Evolutionary conservation across 2,113 vertebrate species (phyloP).

Genomic region (Halcyon senegalensis): DNA sequence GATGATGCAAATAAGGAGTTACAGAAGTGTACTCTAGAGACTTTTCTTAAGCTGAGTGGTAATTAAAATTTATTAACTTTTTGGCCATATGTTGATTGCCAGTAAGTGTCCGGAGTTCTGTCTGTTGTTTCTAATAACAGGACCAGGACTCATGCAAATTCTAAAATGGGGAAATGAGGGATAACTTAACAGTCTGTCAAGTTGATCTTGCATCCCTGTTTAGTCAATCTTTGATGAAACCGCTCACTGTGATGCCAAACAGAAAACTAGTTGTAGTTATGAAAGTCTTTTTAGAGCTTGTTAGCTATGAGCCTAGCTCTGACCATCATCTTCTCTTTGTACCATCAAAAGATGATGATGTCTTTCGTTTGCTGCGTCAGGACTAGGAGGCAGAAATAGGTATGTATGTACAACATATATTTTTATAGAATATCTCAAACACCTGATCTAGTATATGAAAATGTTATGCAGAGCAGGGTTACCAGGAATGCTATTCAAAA

Average conservation of each 20-base stretch:
- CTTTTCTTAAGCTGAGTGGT: conserved; percentile 14
- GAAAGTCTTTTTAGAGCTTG: neutral
- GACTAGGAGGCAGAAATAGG: neutral
- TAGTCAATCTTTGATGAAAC: conserved; percentile 33
- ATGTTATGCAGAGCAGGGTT: neutral
- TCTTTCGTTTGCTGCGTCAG: neutral
- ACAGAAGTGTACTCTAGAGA: neutral
- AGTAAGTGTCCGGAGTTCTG: conserved; percentile 50
- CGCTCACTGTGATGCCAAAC: neutral
- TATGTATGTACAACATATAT: neutral
- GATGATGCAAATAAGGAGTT: conserved; percentile 63
- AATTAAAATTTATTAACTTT: conserved; percentile 73
- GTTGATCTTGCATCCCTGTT: neutral
- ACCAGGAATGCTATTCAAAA: neutral
- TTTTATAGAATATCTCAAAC: neutral
- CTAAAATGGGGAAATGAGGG: conserved; percentile 29
- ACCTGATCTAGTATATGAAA: neutral
- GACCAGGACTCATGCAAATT: conserved; percentile 50
- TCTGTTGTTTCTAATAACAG: conserved; percentile 63
- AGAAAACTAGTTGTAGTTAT: conserved; percentile 10
- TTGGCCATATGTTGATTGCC: conserved; percentile 29
- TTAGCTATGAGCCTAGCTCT: neutral
- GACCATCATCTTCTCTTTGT: neutral
- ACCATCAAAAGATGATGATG: neutral
- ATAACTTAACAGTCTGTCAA: neutral